Evolutionary conservation across 2,797 vertebrate genomes (phyloP), one percentile per base, ranked within the genome.

Genomic region (Dromococcyx pavoninus): DNA sequence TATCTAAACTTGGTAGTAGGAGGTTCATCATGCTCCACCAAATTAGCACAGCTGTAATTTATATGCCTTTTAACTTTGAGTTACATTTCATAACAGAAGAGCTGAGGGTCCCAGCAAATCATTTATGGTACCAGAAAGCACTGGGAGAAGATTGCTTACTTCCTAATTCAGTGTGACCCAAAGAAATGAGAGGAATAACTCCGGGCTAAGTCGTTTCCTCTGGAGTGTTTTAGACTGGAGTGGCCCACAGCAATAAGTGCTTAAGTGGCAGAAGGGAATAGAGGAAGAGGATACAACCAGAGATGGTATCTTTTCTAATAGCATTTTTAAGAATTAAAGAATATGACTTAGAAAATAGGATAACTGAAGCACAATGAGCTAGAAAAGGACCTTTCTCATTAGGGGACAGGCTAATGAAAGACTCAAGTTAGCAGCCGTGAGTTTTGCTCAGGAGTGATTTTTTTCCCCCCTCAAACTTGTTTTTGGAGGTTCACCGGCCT

Each of bases 311-410:
- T 95, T 96, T 97, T 97, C 96, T 96, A 97, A 97, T 94, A 96
- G 95, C 94, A 78, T 97, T 95, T 97, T 96, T 96, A 97, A 97
- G 96, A 96, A 96, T 97, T 97, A 96, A 97, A 97, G 94, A 97
- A 96, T 96, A 76, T 93, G 91, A 83, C 86, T 93, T 95, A 95
- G 94, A 95, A 97, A 96, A 96, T 90, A 91, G 92, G 95, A 97
- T 97, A 96, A 96, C 92, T 94, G 95, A 94, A 95, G 92, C 94
- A 97, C 92, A 97, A 96, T 94, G 96, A 97, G 70, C 93, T 97
- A 97, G 95, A 97, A 97, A 97, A 97, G 86, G 83, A 96, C 74
- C 33, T 93, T 91, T 91, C 93, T 97, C 96, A 94, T 97, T 96
- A 95, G 95, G 94, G 92, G 81, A 79, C 72, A 67, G 74, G 73